These are phyloP conservation scores for Sardina pilchardus DNA, from an alignment of 2,113 vertebrate genomes.

Conservation along the genomic window DNA sequence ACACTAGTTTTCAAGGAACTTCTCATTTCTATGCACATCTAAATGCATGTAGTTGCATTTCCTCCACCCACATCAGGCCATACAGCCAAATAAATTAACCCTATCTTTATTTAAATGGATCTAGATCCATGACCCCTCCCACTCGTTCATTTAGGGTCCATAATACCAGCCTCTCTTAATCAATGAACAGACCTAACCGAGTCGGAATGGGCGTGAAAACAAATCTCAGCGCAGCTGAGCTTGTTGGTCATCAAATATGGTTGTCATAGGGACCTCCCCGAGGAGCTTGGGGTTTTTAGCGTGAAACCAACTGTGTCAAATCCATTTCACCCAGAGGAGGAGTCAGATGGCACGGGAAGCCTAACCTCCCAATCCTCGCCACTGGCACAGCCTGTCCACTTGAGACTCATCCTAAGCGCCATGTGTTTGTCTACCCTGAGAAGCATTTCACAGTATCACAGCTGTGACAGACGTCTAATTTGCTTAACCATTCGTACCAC, in stretches of 20 bases:
- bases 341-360: not conserved
- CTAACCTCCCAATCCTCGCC: not conserved
- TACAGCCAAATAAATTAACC: not conserved
- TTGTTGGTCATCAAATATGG: slow-evolving; percentile 19
- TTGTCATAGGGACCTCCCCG: slow-evolving; percentile 16
- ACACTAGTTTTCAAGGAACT: not conserved
- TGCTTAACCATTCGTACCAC: not conserved
- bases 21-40: not conserved
- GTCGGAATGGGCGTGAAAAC: not conserved
- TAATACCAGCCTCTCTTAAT: not conserved
- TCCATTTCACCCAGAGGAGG: slow-evolving; percentile 15
- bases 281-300: slow-evolving; percentile 18
- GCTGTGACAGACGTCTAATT: not conserved
- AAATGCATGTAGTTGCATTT: not conserved
- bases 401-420: not conserved
- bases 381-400: slow-evolving; percentile 7
- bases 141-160: not conserved
- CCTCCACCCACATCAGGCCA: not conserved
- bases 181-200: not conserved
- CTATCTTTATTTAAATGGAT: slow-evolving; percentile 4
- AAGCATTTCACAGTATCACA: not conserved
- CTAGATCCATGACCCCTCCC: not conserved
- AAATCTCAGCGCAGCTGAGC: not conserved
- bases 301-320: slow-evolving; percentile 20
- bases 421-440: not conserved